Evolutionary conservation across 2,888 invertebrate genomes (phyloP).

Genomic region (Meiosimyza decipiens): DNA sequence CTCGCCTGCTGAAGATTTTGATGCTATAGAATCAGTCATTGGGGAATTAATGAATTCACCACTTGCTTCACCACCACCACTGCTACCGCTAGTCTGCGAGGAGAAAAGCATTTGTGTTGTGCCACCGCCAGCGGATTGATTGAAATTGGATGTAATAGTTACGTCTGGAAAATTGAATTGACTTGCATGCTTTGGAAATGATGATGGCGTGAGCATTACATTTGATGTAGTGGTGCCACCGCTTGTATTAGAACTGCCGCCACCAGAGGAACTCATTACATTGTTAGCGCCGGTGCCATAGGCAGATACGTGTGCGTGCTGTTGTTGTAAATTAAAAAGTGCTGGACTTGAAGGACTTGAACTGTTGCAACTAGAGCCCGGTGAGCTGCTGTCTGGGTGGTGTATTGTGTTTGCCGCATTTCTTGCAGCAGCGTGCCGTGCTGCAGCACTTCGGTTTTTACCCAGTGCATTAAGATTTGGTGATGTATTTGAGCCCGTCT

Average conservation of each 20-base stretch:
- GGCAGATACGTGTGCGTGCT: constrained; percentile 46
- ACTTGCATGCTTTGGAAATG: constrained; percentile 62
- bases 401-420: constrained; percentile 43
- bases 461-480: constrained; percentile 59
- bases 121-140: constrained; percentile 43
- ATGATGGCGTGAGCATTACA: constrained; percentile 56
- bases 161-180: constrained; percentile 67
- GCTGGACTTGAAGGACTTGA: constrained; percentile 97
- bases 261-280: constrained; percentile 50
- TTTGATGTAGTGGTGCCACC: constrained; percentile 48
- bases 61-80: constrained; percentile 26
- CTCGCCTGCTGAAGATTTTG: constrained; percentile 39
- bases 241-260: constrained; percentile 55
- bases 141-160: constrained; percentile 55
- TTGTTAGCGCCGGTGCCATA: constrained; percentile 42
- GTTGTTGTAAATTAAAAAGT: constrained; percentile 68
- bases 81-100: constrained; percentile 49
- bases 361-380: constrained; percentile 95
- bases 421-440: constrained; percentile 47
- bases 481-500: constrained; percentile 58
- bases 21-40: constrained; percentile 36
- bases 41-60: constrained; percentile 23
- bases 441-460: constrained; percentile 47
- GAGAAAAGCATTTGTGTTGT: constrained; percentile 57
- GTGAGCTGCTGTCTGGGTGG: constrained; percentile 86